Conservation (phyloP, 2,113 vertebrate genomes). For the Anarhynchus alexandrinus region DNA sequence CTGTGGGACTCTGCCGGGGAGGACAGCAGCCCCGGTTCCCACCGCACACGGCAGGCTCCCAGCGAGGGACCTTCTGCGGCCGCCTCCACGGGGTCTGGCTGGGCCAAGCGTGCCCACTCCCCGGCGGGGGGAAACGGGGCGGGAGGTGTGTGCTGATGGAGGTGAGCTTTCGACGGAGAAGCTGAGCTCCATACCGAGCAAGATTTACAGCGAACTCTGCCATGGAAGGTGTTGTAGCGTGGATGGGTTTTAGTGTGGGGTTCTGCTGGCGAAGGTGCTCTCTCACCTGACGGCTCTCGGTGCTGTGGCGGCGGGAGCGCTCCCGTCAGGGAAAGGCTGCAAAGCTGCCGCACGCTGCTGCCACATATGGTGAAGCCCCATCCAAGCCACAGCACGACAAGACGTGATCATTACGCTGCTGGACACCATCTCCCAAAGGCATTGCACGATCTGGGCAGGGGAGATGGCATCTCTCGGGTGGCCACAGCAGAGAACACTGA, state of each 20-base stretch:
- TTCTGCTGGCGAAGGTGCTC: background rate
- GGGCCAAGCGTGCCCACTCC: background rate
- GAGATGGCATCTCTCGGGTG: background rate
- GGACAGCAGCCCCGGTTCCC: background rate
- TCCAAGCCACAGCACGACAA: background rate
- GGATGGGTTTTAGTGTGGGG: background rate
- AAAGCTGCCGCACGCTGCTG: background rate
- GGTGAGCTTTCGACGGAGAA: background rate
- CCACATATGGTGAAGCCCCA: no score
- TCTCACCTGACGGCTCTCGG: fast-evolving
- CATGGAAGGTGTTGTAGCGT: fast-evolving
- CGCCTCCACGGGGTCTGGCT: fast-evolving
- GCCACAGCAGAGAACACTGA: fast-evolving
- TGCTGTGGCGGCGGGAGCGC: fast-evolving
- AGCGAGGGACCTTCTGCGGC: background rate
- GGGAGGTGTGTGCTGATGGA: background rate
- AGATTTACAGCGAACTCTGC: background rate
- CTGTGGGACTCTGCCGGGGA: background rate
- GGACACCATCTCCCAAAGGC: background rate
- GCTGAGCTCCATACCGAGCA: fast-evolving
- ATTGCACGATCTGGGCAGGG: background rate
- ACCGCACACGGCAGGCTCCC: fast-evolving
- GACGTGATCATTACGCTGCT: background rate
- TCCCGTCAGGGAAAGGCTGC: background rate
- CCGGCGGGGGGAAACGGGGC: background rate